These are phyloP conservation scores for Erannis defoliaria DNA, from an alignment of 2,888 invertebrate genomes.

Conservation along the genomic window DNA sequence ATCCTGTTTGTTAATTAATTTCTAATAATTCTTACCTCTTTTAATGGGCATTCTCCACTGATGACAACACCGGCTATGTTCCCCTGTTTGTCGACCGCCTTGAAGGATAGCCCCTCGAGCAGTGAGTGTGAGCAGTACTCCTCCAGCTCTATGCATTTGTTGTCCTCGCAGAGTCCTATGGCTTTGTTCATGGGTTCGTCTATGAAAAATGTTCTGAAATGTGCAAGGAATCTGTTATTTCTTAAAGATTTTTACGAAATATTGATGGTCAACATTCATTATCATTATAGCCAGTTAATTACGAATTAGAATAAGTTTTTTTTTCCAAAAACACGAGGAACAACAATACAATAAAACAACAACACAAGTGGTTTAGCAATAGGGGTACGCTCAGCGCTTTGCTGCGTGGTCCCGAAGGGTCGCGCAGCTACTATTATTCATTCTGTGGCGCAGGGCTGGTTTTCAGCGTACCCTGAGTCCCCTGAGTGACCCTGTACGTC, in stretches of 20 bases:
- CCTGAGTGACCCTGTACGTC: no score
- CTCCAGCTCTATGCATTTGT: conserved; percentile 87
- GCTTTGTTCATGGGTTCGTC: conserved; percentile 88
- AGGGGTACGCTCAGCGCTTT: no score
- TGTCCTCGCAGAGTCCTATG: conserved; percentile 75
- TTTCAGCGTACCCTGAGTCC: no score
- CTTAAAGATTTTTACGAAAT: neutral
- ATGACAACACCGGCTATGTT: conserved; percentile 87
- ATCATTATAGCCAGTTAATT: no score
- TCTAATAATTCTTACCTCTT: conserved; percentile 58
- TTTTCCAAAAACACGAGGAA: no score
- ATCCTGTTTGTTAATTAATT: no score
- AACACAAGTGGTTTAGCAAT: no score
- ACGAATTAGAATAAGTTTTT: no score
- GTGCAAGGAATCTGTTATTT: neutral
- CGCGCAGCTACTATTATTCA: no score
- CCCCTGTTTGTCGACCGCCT: conserved; percentile 87
- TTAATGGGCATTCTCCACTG: conserved; percentile 74
- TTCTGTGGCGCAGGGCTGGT: no score
- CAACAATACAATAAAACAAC: no score
- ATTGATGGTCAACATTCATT: neutral
- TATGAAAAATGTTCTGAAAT: conserved; percentile 84
- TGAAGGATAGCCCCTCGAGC: conserved; percentile 87
- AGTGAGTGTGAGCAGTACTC: conserved; percentile 86
- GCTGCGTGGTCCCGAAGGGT: no score